Evolutionary conservation across 2,888 invertebrate species (phyloP), one percentile per base, ranked within the genome.

Genomic region (Drosophila neoperkinsi): DNA sequence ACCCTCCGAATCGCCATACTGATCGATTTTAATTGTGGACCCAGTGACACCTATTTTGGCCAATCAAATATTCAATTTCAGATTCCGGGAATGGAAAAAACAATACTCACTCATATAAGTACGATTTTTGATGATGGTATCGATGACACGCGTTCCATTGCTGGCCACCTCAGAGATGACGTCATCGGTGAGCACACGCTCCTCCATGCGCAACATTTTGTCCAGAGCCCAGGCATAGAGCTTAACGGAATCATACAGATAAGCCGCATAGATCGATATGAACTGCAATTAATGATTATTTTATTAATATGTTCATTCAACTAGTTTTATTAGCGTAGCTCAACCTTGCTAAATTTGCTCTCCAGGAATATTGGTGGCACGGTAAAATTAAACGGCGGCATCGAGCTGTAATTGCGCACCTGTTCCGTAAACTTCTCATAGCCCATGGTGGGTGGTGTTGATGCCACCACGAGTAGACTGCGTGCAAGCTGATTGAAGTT

Each of bases 1-100:
- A 11, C 99, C 99, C 93, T 99, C 98, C 0, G 99, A 99, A 93
- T 99, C 99, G 4, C 99, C 99, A 84, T 97, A 96, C 83, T 96
- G 95, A 94, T 99, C 98, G 81, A 99, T 95, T 82, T 97, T 97
- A 89, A 99, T 98, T 74, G 96, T 96, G 91, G 98, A 97, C 25
- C 99, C 99, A 63, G 98, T 97, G 88, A 99, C 96, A 95, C 99
- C 99, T 99, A 85, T 84, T 70, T 70, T 79, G 74, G 73, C 38
- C 52, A 60, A 51, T 46, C 3, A 13, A 30, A 38, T 51, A 33
- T n/a, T 21, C 6, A 2, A 56, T 38, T 28, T 41, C 34, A 16
- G 1, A 31, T 10, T 11, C 5, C 18, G 3, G 13, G 33, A 4
- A 21, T 7, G 7, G 7, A 16, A 28, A 16, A 16, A 0, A 21